Evolutionary conservation across 2,888 invertebrate genomes (phyloP).

Genomic region (Glaucopsyche alexis): DNA sequence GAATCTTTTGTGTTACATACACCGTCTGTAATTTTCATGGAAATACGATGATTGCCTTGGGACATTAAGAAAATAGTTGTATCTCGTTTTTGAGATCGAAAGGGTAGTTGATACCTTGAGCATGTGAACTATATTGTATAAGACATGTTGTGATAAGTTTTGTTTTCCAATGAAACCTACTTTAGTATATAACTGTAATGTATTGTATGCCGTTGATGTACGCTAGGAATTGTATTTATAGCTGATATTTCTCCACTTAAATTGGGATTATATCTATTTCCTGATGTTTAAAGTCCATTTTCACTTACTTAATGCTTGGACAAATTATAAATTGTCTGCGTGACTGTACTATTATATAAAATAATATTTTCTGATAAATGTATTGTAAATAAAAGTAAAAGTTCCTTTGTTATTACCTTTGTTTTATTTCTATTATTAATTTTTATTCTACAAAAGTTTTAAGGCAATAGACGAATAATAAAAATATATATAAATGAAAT

Average conservation of each 20-base stretch:
- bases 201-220: conserved; percentile 19
- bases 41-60: too few relatives aligned
- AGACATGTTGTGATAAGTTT: conserved; percentile 23
- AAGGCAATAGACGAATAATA: neutral
- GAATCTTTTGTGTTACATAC: too few relatives aligned
- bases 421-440: conserved; percentile 33
- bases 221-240: conserved; percentile 23
- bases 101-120: neutral
- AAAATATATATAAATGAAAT: too few relatives aligned
- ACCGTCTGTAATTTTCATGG: too few relatives aligned
- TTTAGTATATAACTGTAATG: neutral
- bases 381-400: conserved; percentile 79
- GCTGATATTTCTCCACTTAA: conserved; percentile 1
- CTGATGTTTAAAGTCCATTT: conserved; percentile 15
- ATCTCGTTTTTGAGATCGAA: neutral
- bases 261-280: conserved; percentile 5
- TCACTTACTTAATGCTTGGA: conserved; percentile 19
- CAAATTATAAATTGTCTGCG: conserved; percentile 35
- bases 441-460: too few relatives aligned
- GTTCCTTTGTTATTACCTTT: conserved; percentile 71
- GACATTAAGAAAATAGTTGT: neutral
- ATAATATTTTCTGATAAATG: conserved; percentile 71
- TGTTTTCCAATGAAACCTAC: conserved; percentile 5
- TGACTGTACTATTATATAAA: conserved; percentile 54
- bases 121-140: neutral